phyloP scores from a whole-genome alignment of 2,113 vertebrate genomes.

The Tyrannus savana region DNA sequence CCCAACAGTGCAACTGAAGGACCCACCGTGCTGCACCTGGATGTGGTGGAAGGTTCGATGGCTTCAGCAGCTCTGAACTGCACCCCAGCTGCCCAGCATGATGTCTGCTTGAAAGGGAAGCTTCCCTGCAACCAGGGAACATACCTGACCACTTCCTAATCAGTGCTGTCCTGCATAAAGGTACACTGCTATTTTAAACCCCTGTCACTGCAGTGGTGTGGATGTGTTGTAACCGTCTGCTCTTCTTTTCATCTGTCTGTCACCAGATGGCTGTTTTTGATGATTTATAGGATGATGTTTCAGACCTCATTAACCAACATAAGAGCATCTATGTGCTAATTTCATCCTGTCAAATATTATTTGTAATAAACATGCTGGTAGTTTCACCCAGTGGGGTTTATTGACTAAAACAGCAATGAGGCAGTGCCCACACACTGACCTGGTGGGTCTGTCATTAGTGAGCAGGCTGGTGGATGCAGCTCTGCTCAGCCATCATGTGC shows the following conservation, averaged over 20 bases:
- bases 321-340: conserved; percentile 24
- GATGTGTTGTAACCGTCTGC: neutral
- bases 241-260: neutral
- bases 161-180: neutral
- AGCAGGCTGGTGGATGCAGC: neutral
- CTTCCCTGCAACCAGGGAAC: neutral
- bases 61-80: neutral
- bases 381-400: neutral
- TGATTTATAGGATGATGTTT: conserved; percentile 53
- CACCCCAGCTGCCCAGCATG: accelerated
- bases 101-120: neutral
- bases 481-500: accelerated
- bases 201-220: neutral
- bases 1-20: neutral
- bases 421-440: neutral
- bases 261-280: conserved; percentile 6
- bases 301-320: conserved; percentile 46
- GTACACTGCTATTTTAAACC: neutral
- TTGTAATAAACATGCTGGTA: conserved; percentile 6
- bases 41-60: accelerated
- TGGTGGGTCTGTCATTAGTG: neutral
- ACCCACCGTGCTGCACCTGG: accelerated
- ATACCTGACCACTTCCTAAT: neutral
- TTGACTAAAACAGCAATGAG: neutral
- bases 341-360: conserved; percentile 45